A percentile compares a stretch with the other conserved stretches of the same genome.
Evolutionary conservation across 2,888 invertebrate species (phyloP).

Genomic region (Allolobophora icterica): DNA sequence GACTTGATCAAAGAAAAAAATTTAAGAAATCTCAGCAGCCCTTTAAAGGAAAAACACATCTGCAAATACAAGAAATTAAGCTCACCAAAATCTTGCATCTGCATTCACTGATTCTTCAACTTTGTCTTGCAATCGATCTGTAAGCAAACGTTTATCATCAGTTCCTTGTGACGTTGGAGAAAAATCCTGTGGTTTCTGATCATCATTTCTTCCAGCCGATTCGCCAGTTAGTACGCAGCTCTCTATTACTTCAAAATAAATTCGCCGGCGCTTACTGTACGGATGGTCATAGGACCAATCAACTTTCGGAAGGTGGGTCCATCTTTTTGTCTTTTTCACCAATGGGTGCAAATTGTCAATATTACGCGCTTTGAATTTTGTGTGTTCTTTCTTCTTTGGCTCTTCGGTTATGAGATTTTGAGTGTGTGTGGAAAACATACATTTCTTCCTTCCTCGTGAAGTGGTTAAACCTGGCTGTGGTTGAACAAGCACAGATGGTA

Average conservation of each 20-base stretch:
- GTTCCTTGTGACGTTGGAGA: no score
- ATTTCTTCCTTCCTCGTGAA: background rate
- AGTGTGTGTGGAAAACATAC: background rate
- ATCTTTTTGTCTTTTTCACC: background rate
- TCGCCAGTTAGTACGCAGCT: background rate
- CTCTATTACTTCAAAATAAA: background rate
- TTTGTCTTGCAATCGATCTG: background rate
- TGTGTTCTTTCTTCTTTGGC: background rate
- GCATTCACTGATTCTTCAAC: background rate
- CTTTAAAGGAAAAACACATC: background rate
- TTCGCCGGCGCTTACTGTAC: background rate
- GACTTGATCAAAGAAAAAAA: background rate
- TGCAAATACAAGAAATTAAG: background rate
- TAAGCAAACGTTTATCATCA: no score
- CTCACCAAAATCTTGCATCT: background rate
- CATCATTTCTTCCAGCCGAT: background rate
- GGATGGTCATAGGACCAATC: background rate
- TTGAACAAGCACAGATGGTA: background rate
- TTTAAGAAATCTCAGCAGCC: background rate
- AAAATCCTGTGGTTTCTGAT: no score
- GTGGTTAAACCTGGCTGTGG: background rate
- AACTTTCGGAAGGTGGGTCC: slow-evolving; percentile 17
- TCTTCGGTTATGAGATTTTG: background rate
- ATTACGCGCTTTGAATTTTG: background rate
- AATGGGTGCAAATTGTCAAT: background rate